These are phyloP conservation scores for Sebastes umbrosus DNA, from an alignment of 2,797 vertebrate species.

Conservation along the genomic window DNA sequence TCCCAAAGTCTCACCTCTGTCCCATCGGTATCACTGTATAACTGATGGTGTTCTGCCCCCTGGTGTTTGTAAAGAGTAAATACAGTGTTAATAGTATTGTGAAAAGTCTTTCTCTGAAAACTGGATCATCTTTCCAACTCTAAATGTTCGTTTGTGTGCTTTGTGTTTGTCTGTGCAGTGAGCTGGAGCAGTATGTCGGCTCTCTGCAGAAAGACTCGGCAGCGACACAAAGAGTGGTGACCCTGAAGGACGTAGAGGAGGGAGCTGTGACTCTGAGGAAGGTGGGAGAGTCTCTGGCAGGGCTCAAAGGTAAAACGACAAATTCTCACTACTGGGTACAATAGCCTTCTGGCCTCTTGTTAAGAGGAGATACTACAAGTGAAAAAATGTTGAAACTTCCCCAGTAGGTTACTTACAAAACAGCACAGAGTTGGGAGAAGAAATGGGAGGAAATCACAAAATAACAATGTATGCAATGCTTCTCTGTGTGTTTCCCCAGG, in stretches of 20 bases:
- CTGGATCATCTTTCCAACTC: neutral
- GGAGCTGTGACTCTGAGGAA: constrained; percentile 92
- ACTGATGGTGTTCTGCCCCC: constrained; percentile 61
- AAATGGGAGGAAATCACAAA: neutral
- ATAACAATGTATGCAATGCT: neutral
- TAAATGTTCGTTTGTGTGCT: neutral
- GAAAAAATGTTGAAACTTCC: rapidly evolving
- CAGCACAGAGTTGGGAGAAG: neutral
- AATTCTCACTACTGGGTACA: neutral
- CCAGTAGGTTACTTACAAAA: too few relatives aligned
- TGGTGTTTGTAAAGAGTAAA: constrained; percentile 49
- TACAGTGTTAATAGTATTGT: neutral
- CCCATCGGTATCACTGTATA: neutral
- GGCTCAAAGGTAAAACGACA: constrained; percentile 88
- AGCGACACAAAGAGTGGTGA: constrained; percentile 77
- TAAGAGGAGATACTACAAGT: too few relatives aligned
- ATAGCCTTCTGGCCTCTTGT: neutral
- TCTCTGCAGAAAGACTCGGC: constrained; percentile 86
- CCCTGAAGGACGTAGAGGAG: constrained; percentile 94
- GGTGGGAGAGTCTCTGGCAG: constrained; percentile 93
- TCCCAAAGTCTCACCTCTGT: neutral
- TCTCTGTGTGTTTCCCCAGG: constrained; percentile 73
- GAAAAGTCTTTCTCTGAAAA: neutral
- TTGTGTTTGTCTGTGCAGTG: constrained; percentile 75
- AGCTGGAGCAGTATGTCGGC: constrained; percentile 93